phyloP scores from a whole-genome alignment of 1,140 invertebrate species.

The Wiebesia pumilae region DNA sequence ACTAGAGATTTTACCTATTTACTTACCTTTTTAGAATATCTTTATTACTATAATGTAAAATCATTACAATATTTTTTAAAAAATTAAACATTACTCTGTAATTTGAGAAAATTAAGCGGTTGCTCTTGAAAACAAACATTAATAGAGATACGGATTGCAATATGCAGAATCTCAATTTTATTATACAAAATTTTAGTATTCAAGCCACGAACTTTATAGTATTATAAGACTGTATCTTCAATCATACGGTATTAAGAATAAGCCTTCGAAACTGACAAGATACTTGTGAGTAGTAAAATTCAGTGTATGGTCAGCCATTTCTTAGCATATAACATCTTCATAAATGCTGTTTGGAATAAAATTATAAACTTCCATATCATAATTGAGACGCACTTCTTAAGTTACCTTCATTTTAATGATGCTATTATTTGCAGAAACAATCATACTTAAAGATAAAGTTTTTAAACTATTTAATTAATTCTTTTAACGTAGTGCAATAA shows the following conservation, averaged over 20 bases:
- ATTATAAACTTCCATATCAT: no score
- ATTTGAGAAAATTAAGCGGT: no score
- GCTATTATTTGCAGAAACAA: conserved; percentile 13
- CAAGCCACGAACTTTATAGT: not conserved
- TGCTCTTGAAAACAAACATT: no score
- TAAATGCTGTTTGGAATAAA: no score
- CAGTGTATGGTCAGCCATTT: no score
- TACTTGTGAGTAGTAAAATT: not conserved
- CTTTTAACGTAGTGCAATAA: no score
- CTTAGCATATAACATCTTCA: no score
- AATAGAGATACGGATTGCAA: not conserved
- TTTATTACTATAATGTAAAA: no score
- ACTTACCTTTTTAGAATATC: no score
- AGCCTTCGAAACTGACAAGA: not conserved
- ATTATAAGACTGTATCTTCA: not conserved
- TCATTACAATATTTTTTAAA: no score
- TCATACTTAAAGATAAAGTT: not conserved
- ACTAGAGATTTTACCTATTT: no score
- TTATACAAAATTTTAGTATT: not conserved
- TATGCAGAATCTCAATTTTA: not conserved
- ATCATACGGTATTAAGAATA: not conserved
- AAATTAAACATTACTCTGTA: no score
- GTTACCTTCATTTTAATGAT: not conserved
- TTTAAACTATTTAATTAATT: not conserved
- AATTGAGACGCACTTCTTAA: conserved; percentile 24